Evolutionary conservation across 2,888 invertebrate species (phyloP), one percentile per base, ranked within the genome.

Genomic region (Limenitis arthemis): DNA sequence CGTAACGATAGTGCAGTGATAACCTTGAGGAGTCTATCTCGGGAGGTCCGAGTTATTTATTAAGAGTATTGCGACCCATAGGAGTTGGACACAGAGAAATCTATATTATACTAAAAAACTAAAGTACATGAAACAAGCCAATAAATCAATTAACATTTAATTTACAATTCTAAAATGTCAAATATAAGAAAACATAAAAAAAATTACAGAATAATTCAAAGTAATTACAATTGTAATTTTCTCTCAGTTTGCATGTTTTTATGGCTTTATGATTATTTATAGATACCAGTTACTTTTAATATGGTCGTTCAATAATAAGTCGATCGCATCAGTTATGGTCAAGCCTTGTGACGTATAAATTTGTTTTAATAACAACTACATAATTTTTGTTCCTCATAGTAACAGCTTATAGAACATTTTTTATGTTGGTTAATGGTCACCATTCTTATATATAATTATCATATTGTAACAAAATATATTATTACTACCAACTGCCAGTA

Each of bases 241-340:
- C 48, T 54, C 51, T 50, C 44, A 38, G 44, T 8, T 49, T 44
- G 36, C 50, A 54, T 54, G 41, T 40, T 32, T 8, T 12, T 53
- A 43, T 47, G 54, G 51, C 43, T 44, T 49, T 46, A 51, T 48
- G 34, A 31, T 36, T 53, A 46, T 57, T 57, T 54, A 53, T 53
- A 12, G 44, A 29, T 20, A 32, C 38, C 31, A 40, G 30, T 44
- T 40, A 48, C 33, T 44, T 39, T 42, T 29, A 49, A 43, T 39
- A 38, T 12, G n/a, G 8, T 28, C 33, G 43, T 28, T 46, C 29
- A 32, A 40, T 12, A 28, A 39, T 43, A 30, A n/a, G 30, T 30
- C 28, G 33, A 33, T 38, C 8, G 44, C 43, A 43, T 37, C 20
- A 38, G 4, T 31, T 51, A 47, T 44, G 32, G 49, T 33, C 20